Evolutionary conservation across 2,888 invertebrate species (phyloP).

Genomic region (Pseudanteris insignis): DNA sequence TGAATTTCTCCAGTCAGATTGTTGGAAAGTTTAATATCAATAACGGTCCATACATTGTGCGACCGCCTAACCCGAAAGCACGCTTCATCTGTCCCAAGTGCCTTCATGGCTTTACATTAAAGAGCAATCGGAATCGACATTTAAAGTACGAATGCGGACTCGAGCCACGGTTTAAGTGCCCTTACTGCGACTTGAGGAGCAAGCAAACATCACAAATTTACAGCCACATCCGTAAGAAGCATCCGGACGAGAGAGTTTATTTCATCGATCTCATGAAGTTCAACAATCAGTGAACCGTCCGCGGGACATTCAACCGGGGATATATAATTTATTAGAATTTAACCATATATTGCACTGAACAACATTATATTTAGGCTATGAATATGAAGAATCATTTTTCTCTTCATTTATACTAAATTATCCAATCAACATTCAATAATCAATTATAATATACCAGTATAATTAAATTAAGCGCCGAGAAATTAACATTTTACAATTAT

Average conservation of each 20-base stretch:
- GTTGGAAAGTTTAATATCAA: constrained; percentile 19
- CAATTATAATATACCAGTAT: too few species aligned
- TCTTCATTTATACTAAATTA: not conserved
- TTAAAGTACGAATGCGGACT: constrained; percentile 62
- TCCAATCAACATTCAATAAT: not conserved
- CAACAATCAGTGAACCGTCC: constrained; percentile 10
- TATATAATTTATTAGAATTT: too few species aligned
- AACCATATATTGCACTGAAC: not conserved
- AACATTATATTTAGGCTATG: constrained; percentile 3
- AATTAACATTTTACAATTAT: constrained; percentile 10
- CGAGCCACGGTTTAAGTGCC: constrained; percentile 60
- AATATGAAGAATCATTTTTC: not conserved
- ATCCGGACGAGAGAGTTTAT: constrained; percentile 48
- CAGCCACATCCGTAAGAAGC: constrained; percentile 55
- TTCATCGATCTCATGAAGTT: constrained; percentile 46
- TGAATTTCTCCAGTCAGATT: constrained; percentile 31
- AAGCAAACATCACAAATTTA: constrained; percentile 56
- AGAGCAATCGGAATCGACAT: constrained; percentile 59
- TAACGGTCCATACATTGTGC: constrained; percentile 31
- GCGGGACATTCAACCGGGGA: not conserved
- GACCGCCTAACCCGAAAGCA: constrained; percentile 32
- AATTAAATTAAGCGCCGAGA: not conserved
- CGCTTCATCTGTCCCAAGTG: constrained; percentile 53
- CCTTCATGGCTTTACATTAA: constrained; percentile 52
- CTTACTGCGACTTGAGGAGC: constrained; percentile 55